Evolutionary conservation across 2,888 invertebrate genomes (phyloP).

Genomic region (Ptilodon capucinus): DNA sequence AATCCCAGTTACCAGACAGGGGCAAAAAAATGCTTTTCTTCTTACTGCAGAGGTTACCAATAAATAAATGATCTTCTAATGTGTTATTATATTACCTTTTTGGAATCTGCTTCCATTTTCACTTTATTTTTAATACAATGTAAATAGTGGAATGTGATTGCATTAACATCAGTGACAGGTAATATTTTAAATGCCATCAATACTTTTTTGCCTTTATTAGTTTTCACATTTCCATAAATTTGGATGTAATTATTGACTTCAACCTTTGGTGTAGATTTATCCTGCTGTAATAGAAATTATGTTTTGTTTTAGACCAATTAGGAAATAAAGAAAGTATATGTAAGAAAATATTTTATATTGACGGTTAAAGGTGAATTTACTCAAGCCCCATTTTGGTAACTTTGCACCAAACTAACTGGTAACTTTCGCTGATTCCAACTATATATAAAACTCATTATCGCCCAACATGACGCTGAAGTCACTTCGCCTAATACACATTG

Average conservation of each 20-base stretch:
- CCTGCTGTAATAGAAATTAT: constrained; percentile 41
- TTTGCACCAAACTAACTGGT: not conserved
- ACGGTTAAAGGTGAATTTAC: too few relatives aligned
- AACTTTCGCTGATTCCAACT: too few relatives aligned
- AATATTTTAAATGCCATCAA: constrained; percentile 76
- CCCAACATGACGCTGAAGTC: too few relatives aligned
- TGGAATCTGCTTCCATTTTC: constrained; percentile 75
- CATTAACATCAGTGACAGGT: constrained; percentile 71
- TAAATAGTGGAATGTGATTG: constrained; percentile 77
- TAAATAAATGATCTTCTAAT: too few relatives aligned
- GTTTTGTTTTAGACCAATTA: not conserved
- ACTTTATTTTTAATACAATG: constrained; percentile 77
- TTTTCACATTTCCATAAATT: constrained; percentile 75
- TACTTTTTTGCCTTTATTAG: constrained; percentile 76
- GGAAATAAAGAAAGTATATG: not conserved
- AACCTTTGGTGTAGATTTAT: constrained; percentile 72
- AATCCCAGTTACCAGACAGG: too few relatives aligned
- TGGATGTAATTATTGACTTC: constrained; percentile 77
- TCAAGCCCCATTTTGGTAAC: too few relatives aligned
- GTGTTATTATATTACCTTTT: constrained; percentile 72
- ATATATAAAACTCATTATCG: too few relatives aligned
- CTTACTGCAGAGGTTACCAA: too few relatives aligned
- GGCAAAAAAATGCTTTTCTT: too few relatives aligned
- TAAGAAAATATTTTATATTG: too few relatives aligned
- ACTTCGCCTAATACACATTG: too few relatives aligned